These are phyloP conservation scores for Macropodus opercularis DNA, from an alignment of 2,797 vertebrate species.

Conservation along the genomic window DNA sequence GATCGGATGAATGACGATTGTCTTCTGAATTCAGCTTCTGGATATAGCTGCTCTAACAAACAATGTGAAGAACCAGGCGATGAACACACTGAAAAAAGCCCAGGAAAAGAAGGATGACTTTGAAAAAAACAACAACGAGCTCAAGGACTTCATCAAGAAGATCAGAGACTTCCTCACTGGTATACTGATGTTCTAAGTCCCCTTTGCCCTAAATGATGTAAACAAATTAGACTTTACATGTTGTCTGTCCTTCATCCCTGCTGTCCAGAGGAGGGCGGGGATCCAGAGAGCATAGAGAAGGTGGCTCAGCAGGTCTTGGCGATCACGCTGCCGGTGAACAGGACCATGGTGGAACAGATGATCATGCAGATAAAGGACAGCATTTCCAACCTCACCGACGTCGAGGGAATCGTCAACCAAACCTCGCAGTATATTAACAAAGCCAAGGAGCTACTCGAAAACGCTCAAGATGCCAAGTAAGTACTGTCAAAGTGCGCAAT, in stretches of 20 bases:
- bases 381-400: constrained; percentile 79
- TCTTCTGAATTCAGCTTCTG: constrained; percentile 76
- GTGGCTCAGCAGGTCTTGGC: constrained; percentile 84
- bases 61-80: constrained; percentile 79
- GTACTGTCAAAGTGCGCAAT: constrained; percentile 20
- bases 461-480: constrained; percentile 83
- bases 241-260: neutral
- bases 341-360: constrained; percentile 66
- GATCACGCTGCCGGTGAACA: constrained; percentile 84
- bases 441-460: constrained; percentile 78
- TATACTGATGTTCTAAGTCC: constrained; percentile 30
- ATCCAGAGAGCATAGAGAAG: constrained; percentile 88
- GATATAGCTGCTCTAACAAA: constrained; percentile 82
- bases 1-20: too few relatives aligned
- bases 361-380: constrained; percentile 81
- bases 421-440: constrained; percentile 74
- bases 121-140: constrained; percentile 80
- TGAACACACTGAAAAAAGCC: constrained; percentile 78
- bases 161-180: constrained; percentile 90
- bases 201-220: neutral
- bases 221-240: neutral
- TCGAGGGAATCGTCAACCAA: constrained; percentile 79
- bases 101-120: constrained; percentile 78
- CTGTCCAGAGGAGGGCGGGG: constrained; percentile 87
- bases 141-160: constrained; percentile 86